Base-by-base conservation (phyloP, 2,888 invertebrate genomes). In the Meteorus colon region DNA sequence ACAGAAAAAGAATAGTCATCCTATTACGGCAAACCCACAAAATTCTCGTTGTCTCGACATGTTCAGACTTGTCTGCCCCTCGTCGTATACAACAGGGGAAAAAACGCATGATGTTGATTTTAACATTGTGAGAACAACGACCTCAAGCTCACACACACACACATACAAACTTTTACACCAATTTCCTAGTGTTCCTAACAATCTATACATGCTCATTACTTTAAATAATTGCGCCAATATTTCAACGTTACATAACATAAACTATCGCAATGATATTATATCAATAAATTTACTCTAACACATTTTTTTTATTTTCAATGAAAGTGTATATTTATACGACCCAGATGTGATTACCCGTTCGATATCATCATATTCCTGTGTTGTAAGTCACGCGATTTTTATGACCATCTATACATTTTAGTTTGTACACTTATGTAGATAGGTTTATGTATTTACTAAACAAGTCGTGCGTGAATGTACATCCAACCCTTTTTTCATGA, bases 301-400 rank as follows among this genome's bases (percentile, higher is more conserved):
- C 27, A 29, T 29, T 29, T 31, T 31, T 55, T 8, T 6, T 19
- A 5, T 2, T 19, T n/a, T 2, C 8, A 55, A 19, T 24, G 6
- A 55, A 55, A 55, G n/a, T 10, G 12, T 31, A 62, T 62, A 31
- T 62, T 29, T 62, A 62, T 24, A 60, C 62, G 62, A 75, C 75
- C 75, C 55, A 75, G 70, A 75, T 75, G 70, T 75, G 75, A 70
- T 75, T 75, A 70, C 31, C 14, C 75, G 75, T 63, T 75, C 75
- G 63, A 75, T 75, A 75, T 29, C 41, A 2, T 70, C 12, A 41
- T 34, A 27, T 29, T 10, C 19, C 19, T 24, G 51, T 29, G 48
- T 45, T 29, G 51, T 12, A 29, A 68, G 68, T 68, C 68, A 68
- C 68, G 68, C 68, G 68, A 68, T 51, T 45, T 68, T 29, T 51